A percentile compares a stretch with the other conserved stretches of the same genome.
Evolutionary conservation across 2,888 invertebrate species (phyloP).

Genomic region (Acrocyrtus sp.): DNA sequence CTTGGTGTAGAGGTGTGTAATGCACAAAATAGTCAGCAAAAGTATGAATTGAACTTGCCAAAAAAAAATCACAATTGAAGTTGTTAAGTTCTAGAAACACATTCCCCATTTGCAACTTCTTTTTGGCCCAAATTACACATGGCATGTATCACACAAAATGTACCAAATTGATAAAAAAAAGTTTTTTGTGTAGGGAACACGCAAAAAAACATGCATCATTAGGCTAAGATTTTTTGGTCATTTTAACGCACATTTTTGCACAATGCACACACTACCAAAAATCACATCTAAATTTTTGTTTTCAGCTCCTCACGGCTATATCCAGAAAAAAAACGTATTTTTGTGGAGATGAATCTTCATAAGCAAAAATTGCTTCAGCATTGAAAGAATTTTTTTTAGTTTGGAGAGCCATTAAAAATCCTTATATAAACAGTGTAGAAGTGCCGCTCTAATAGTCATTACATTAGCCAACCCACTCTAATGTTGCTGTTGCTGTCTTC

Average conservation of each 20-base stretch:
- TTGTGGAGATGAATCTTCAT: neutral
- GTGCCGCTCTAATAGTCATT: neutral
- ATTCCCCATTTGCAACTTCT: too few species aligned
- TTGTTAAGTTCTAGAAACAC: neutral
- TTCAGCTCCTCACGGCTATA: neutral
- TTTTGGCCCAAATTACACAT: too few species aligned
- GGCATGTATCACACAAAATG: too few species aligned
- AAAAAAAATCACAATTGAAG: neutral
- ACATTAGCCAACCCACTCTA: neutral
- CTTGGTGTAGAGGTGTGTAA: neutral
- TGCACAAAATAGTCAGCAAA: neutral
- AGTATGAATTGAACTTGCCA: neutral
- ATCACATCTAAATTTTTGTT: neutral
- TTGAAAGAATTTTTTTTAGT: too few species aligned
- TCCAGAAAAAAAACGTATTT: neutral
- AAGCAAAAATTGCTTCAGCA: neutral
- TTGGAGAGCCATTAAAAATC: neutral
- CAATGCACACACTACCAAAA: too few species aligned
- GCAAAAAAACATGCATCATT: neutral
- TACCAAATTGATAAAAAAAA: too few species aligned
- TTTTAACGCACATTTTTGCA: neutral
- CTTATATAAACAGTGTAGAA: neutral
- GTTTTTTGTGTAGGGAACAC: too few species aligned
- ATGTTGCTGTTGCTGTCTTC: too few species aligned
- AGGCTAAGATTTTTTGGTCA: neutral